Conservation (phyloP, 2,888 invertebrate genomes). For the Creontiades dilutus region DNA sequence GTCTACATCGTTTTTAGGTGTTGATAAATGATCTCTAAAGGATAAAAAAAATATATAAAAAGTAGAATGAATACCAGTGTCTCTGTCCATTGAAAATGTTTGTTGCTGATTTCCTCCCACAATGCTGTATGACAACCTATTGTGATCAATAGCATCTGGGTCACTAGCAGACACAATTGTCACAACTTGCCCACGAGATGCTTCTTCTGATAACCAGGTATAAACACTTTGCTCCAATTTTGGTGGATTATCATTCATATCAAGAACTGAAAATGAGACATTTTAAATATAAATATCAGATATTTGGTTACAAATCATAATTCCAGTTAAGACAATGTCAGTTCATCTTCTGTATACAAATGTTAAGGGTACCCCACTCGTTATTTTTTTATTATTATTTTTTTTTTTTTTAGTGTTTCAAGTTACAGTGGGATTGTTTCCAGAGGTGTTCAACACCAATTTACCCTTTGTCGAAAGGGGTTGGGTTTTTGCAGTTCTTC, state of each 20-base stretch:
- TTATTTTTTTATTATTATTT: too few relatives aligned
- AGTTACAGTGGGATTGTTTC: too few relatives aligned
- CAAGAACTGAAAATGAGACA: slow-evolving; percentile 82
- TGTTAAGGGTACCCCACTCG: too few relatives aligned
- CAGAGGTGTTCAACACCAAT: too few relatives aligned
- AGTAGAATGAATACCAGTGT: slow-evolving; percentile 78
- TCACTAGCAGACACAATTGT: slow-evolving; percentile 93
- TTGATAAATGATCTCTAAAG: not conserved
- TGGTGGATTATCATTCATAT: slow-evolving; percentile 95
- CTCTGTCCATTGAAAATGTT: slow-evolving; percentile 84
- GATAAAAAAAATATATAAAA: not conserved
- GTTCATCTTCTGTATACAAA: too few relatives aligned
- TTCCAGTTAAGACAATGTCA: too few relatives aligned
- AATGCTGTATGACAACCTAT: slow-evolving; percentile 88
- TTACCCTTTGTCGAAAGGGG: too few relatives aligned
- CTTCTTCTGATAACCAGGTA: slow-evolving; percentile 88
- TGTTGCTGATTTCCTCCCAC: slow-evolving; percentile 89
- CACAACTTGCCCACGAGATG: slow-evolving; percentile 91
- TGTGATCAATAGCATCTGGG: slow-evolving; percentile 89
- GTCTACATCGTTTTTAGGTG: too few relatives aligned
- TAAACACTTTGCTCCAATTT: slow-evolving; percentile 90
- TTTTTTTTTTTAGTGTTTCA: too few relatives aligned
- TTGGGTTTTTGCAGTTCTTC: too few relatives aligned
- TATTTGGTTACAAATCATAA: not conserved
- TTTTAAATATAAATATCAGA: too few relatives aligned